These are phyloP conservation scores for Chalcis sispes DNA, from an alignment of 2,888 invertebrate genomes.

Conservation along the genomic window DNA sequence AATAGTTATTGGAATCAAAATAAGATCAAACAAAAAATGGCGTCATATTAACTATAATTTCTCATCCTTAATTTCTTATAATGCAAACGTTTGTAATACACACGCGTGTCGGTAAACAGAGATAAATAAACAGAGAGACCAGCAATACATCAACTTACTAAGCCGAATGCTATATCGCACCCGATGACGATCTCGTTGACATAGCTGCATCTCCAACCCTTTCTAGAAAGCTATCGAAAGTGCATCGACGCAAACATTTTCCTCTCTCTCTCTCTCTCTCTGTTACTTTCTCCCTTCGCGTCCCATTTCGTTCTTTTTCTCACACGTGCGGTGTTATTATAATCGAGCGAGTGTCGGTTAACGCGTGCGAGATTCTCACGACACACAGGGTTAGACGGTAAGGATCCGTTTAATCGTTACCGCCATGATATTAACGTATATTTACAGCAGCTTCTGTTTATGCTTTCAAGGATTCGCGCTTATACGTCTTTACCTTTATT, in stretches of 20 bases:
- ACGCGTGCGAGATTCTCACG: conserved; percentile 40
- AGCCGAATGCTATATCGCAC: too few relatives aligned
- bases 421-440: conserved; percentile 25
- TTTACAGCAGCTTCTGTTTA: conserved; percentile 5
- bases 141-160: background rate
- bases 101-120: conserved; percentile 58
- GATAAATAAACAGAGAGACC: conserved; percentile 45
- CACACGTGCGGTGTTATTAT: conserved; percentile 54
- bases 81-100: conserved; percentile 61
- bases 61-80: too few relatives aligned
- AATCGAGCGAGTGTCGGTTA: conserved; percentile 53
- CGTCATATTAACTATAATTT: too few relatives aligned
- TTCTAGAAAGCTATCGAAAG: background rate
- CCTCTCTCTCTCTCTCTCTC: conserved; percentile 56
- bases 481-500: too few relatives aligned
- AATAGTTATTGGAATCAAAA: too few relatives aligned
- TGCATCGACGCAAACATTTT: conserved; percentile 45
- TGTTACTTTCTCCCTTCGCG: conserved; percentile 31
- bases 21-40: too few relatives aligned
- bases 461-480: background rate
- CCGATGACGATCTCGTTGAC: conserved; percentile 63
- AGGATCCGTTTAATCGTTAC: conserved; percentile 35
- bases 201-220: conserved; percentile 61
- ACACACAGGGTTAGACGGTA: too few relatives aligned
- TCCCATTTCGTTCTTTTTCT: conserved; percentile 61